A percentile compares a stretch with the other conserved stretches of the same genome.
Conservation (phyloP, 2,797 vertebrate genomes). For the Tadarida brasiliensis region DNA sequence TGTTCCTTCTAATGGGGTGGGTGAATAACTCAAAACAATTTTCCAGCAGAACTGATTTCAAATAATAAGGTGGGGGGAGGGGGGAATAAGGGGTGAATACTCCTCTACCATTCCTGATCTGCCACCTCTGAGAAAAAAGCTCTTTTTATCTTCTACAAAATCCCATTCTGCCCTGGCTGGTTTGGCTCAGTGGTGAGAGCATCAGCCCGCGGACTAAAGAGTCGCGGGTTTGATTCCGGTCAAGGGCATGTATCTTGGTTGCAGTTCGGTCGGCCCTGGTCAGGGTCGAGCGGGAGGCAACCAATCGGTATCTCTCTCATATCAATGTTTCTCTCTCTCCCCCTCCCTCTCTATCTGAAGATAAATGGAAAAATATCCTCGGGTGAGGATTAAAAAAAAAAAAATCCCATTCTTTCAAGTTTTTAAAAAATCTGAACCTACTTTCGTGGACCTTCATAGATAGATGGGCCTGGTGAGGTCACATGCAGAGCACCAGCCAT, state of each 20-base stretch:
- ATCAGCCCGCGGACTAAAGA: too few relatives aligned
- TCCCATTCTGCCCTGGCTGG: background rate
- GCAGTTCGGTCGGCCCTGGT: too few relatives aligned
- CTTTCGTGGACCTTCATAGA: background rate
- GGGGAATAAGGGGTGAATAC: too few relatives aligned
- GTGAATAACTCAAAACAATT: background rate
- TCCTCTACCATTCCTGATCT: background rate
- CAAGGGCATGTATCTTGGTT: too few relatives aligned
- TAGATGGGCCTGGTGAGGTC: accelerated
- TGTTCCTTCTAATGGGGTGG: background rate
- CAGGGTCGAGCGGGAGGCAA: too few relatives aligned
- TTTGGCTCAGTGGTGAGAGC: too few relatives aligned
- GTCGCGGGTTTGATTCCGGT: too few relatives aligned
- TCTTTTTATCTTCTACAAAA: background rate
- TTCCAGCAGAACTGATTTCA: background rate
- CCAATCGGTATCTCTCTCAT: too few relatives aligned
- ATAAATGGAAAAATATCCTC: too few relatives aligned
- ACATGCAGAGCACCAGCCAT: accelerated
- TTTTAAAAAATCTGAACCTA: background rate
- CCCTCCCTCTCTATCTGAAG: too few relatives aligned
- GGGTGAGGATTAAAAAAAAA: too few relatives aligned
- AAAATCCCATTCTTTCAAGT: background rate
- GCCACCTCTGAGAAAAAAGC: background rate
- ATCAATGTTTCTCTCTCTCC: too few relatives aligned
- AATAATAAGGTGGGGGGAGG: background rate